Conservation (phyloP, 2,797 vertebrate species). For the Coregonus ussuriensis region DNA sequence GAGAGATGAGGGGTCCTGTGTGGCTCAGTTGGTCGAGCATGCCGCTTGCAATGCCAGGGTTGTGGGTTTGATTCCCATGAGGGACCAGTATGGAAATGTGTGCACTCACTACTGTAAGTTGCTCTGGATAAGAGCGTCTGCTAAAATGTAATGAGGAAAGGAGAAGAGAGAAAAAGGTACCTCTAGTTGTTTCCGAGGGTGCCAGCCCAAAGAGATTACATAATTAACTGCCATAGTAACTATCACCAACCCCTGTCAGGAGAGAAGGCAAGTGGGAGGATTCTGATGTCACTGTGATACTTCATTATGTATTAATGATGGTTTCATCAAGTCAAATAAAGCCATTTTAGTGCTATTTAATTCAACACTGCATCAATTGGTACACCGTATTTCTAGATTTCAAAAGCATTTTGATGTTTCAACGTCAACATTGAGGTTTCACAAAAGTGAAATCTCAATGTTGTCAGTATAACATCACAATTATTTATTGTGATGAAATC, state of each 20-base stretch:
- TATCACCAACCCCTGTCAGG: background rate
- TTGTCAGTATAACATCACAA: too few relatives aligned
- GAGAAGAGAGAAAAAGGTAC: too few relatives aligned
- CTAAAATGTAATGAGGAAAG: too few relatives aligned
- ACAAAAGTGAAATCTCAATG: too few relatives aligned
- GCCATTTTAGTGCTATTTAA: constrained; percentile 17
- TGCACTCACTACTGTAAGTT: too few relatives aligned
- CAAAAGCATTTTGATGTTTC: background rate
- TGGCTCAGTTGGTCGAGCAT: too few relatives aligned
- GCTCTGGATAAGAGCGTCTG: too few relatives aligned
- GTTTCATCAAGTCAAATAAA: constrained; percentile 20
- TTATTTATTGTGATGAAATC: too few relatives aligned
- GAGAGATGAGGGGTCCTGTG: too few relatives aligned
- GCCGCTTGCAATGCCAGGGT: too few relatives aligned
- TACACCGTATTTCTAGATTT: background rate
- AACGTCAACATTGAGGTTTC: background rate
- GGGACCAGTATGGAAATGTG: too few relatives aligned
- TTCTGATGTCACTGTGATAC: constrained; percentile 26
- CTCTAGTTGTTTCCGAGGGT: constrained; percentile 54
- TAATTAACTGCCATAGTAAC: constrained; percentile 43
- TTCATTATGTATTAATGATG: constrained; percentile 36
- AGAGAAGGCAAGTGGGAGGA: constrained; percentile 23
- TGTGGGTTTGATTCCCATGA: too few relatives aligned
- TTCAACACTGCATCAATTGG: background rate
- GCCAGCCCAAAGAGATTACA: constrained; percentile 13